These are phyloP conservation scores for Herpailurus yagouaroundi DNA, from an alignment of 2,113 vertebrate genomes.

Conservation along the genomic window DNA sequence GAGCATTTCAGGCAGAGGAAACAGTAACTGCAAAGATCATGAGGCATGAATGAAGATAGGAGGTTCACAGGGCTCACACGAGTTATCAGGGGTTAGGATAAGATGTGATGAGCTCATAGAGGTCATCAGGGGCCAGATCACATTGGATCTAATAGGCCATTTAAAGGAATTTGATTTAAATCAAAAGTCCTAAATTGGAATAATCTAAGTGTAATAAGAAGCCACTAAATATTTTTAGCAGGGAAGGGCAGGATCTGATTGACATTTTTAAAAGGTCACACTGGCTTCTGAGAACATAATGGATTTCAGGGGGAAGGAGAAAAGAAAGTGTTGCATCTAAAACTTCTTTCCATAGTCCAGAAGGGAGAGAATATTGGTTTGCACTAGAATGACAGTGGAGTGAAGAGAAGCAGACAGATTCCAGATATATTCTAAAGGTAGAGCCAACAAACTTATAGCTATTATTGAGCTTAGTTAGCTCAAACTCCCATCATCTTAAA, in stretches of 20 bases:
- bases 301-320: background rate
- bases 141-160: background rate
- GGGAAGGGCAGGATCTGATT: background rate
- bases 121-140: background rate
- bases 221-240: background rate
- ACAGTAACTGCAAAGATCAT: background rate
- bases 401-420: background rate
- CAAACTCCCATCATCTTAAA: background rate
- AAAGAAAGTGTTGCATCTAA: background rate
- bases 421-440: background rate
- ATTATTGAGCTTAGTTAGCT: background rate
- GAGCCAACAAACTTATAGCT: background rate
- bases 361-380: background rate
- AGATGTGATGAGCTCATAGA: background rate
- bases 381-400: too few species aligned
- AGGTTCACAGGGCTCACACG: background rate
- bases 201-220: background rate
- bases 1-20: background rate
- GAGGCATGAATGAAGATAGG: background rate
- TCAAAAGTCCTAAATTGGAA: slow-evolving; percentile 18
- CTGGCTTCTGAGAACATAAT: background rate
- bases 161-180: background rate
- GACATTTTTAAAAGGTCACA: slow-evolving; percentile 28
- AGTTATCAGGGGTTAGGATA: background rate
- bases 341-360: too few species aligned